Base-by-base conservation (phyloP, 1,140 invertebrate genomes). In the Xylocopa sonorina region DNA sequence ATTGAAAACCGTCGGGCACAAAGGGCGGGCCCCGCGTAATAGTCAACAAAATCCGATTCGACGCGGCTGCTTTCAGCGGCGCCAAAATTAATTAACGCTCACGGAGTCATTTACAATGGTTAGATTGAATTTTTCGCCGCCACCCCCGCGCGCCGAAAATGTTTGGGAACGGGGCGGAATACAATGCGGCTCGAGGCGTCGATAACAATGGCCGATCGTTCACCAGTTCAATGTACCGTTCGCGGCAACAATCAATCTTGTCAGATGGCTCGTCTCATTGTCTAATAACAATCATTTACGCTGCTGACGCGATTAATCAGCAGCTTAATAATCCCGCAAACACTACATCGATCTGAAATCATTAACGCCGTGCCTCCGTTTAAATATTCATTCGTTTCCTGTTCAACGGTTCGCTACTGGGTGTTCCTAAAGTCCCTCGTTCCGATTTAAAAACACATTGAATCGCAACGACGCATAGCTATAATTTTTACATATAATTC, bases 201-300 rank as follows among this genome's bases (percentile, higher is more conserved):
- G 67, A 78, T 78, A 78, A 78, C 75, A 78, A 78, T 78, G 75
- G 75, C 38, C 50, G 66, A 78, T 78, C 75, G 75, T 60, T 78
- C 75, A 60, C 24, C 55, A 24, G 75, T 71, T 78, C 67, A 38
- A 55, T 50, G 46, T 78, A 78, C 67, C 75, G 21, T 71, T 78
- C 75, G 55, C 29, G 67, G 67, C 55, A 78, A 78, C 75, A 78
- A 78, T 78, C 67, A 78, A 78, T 78, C 75, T 78, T 71, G 66
- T 78, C 75, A 78, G 75, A 78, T 71, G 75, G 75, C 66, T 78
- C 75, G 67, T 78, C 75, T 78, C 75, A 78, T 78, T 78, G 75
- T 78, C 75, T 78, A 78, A 78, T 78, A 78, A 78, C 75, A 78
- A 78, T 78, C 75, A 78, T 78, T 78, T 78, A 78, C 75, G 75